Evolutionary conservation across 2,113 vertebrate genomes (phyloP), one percentile per base, ranked within the genome.

Genomic region (Corvus moneduloides): DNA sequence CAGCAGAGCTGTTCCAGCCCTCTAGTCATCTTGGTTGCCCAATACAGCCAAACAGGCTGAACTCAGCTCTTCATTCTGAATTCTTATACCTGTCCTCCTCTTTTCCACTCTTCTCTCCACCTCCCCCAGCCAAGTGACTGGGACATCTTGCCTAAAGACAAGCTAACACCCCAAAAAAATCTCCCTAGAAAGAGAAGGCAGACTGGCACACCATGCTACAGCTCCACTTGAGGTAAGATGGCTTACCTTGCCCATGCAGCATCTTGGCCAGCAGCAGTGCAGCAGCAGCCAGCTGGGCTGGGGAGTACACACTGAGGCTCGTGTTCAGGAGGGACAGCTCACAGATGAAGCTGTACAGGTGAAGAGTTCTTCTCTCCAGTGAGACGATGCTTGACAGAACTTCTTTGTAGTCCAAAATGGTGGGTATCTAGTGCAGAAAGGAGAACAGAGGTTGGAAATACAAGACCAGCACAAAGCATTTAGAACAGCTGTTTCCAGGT

Each of bases 301-400:
- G 98, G 10, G 98, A 97, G 1, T 98, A 98, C 20, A 97, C 13
- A 4, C 98, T 97, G 32, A 99, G 98, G 84, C 98, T 97, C 0
- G 99, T 99, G 96, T 98, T 99, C 46, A 99, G 97, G 81, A 99
- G 98, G 2, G 99, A 99, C 32, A 99, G 98, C 81, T 99, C 99
- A 6, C 99, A 99, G 90, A 99, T 98, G 96, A 99, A 99, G 96
- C 98, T 98, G 96, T 98, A 99, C 14, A 99, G 98, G 94, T 99
- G 98, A 76, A 97, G 84, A 51, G 98, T 99, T 81, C 98, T 98
- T 44, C 98, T 97, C 46, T 98, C 98, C 94, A 98, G 62, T 0
- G 97, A 98, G n/a, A 98, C 77, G 32, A 99, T 91, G 4, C 98
- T 98, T 80, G 98, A 96, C 54, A 99, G 96, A 44, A 99, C 98